Percentiles rank a stretch among this genome's conserved stretches.
These are phyloP conservation scores for Lepidochrysops patricia DNA, from an alignment of 2,888 invertebrate species.

Conservation along the genomic window DNA sequence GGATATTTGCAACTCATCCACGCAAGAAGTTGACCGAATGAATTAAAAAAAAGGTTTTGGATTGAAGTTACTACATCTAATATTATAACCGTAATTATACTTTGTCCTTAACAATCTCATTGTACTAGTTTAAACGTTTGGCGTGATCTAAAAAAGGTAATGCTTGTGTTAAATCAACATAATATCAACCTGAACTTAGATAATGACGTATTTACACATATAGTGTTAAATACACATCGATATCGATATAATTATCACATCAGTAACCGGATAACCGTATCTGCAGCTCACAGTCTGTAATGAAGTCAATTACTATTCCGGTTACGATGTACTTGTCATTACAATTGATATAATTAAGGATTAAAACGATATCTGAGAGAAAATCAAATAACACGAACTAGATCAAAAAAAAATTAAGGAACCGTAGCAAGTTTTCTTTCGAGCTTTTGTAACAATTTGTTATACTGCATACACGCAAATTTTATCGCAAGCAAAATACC, in stretches of 20 bases:
- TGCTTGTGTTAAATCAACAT: too few species aligned
- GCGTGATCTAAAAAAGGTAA: too few species aligned
- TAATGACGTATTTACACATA: not conserved
- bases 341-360: not conserved
- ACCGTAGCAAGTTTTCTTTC: not conserved
- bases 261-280: constrained; percentile 5
- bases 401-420: not conserved
- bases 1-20: too few species aligned
- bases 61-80: too few species aligned
- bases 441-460: too few species aligned
- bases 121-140: too few species aligned
- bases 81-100: too few species aligned
- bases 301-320: constrained; percentile 9
- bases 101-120: too few species aligned
- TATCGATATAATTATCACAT: not conserved
- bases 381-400: not conserved
- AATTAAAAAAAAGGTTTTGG: too few species aligned
- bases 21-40: too few species aligned
- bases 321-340: not conserved
- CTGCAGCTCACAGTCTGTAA: not conserved
- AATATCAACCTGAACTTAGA: not conserved
- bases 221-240: not conserved
- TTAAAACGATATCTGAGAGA: not conserved
- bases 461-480: too few species aligned
- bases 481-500: too few species aligned